Conservation (phyloP, 30 jellyfish, hydroid and myxozoan species). For the Mastigias papua region DNA sequence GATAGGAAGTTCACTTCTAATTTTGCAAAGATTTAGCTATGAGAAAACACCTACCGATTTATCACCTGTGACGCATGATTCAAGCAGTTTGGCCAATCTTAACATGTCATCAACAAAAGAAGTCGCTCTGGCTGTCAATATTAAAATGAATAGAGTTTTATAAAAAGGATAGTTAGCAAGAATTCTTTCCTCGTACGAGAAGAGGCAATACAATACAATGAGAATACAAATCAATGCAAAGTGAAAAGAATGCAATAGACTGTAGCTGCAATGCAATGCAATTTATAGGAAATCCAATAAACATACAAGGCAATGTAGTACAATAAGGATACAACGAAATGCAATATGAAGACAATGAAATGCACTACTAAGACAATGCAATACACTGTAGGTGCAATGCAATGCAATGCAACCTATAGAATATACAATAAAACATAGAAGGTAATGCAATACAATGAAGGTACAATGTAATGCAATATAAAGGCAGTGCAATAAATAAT, state of each 20-base stretch:
- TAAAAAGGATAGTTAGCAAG: not conserved
- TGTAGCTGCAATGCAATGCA: not conserved
- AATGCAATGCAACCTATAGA: not conserved
- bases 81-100: conserved; percentile 36
- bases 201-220: not conserved
- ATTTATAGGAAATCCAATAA: not conserved
- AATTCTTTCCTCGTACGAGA: no score
- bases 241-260: not conserved
- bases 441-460: no score
- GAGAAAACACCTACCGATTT: conserved; percentile 65
- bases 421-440: not conserved
- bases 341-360: not conserved
- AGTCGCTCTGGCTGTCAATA: conserved; percentile 42
- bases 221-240: not conserved
- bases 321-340: not conserved
- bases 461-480: no score
- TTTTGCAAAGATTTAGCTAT: no score
- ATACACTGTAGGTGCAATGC: not conserved
- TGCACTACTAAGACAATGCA: no score
- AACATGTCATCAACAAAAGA: conserved; percentile 64
- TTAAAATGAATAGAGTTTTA: not conserved
- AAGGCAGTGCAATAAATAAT: no score
- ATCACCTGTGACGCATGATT: conserved; percentile 45
- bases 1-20: no score
- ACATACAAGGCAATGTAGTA: not conserved